A percentile compares a stretch with the other conserved stretches of the same genome.
Conservation (phyloP, 2,113 vertebrate genomes). For the Platysternon megacephalum region DNA sequence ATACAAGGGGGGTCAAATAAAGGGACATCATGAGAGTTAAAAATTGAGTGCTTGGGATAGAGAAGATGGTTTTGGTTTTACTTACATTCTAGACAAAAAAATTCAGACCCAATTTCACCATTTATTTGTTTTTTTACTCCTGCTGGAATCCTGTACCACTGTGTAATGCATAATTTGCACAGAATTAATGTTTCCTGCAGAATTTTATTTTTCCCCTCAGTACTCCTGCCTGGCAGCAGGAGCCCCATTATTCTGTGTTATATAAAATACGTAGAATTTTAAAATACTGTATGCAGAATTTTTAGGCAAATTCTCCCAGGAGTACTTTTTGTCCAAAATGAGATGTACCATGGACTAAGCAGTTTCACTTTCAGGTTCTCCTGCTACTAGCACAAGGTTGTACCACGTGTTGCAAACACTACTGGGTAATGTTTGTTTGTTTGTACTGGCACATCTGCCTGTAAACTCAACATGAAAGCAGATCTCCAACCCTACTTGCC, state of each 20-base stretch:
- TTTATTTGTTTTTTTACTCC: background rate
- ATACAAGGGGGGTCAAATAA: background rate
- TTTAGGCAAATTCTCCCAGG: no score
- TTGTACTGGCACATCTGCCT: background rate
- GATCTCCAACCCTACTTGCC: background rate
- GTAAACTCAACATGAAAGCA: background rate
- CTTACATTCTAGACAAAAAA: background rate
- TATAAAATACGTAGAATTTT: no score
- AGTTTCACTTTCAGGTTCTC: background rate
- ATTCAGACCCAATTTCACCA: background rate
- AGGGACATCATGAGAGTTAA: background rate
- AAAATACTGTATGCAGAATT: no score
- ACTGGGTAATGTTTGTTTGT: background rate
- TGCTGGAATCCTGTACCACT: no score
- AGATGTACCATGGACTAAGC: background rate
- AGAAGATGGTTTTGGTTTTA: background rate
- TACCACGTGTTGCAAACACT: background rate
- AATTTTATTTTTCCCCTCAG: no score
- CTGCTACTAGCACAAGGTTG: background rate
- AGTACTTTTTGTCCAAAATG: background rate
- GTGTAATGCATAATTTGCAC: no score
- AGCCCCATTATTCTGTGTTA: no score
- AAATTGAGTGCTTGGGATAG: background rate
- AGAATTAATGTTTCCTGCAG: no score
- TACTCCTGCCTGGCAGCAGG: no score